phyloP scores from a whole-genome alignment of 1,140 invertebrate genomes.

The Armadillidium nasatum region DNA sequence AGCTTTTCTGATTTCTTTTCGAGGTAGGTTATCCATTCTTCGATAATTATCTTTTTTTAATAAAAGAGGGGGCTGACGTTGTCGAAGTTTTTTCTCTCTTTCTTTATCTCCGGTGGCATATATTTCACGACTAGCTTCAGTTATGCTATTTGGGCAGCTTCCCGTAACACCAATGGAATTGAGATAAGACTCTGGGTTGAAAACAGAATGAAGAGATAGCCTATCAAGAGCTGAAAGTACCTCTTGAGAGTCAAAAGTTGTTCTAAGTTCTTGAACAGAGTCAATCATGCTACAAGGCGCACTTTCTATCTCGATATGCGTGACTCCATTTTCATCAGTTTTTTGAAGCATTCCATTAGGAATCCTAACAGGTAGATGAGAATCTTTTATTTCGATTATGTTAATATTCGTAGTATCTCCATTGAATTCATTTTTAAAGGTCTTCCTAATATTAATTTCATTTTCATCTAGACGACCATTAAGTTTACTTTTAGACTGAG shows the following conservation, averaged over 20 bases:
- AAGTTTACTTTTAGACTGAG: neutral
- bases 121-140: slow-evolving; percentile 17
- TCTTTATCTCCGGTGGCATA: slow-evolving; percentile 26
- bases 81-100: slow-evolving; percentile 26
- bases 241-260: slow-evolving; percentile 25
- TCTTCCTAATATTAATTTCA: neutral
- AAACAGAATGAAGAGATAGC: neutral
- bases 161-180: neutral
- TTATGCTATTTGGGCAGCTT: slow-evolving; percentile 29
- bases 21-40: neutral
- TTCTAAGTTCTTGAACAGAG: slow-evolving; percentile 26
- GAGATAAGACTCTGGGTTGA: slow-evolving; percentile 18
- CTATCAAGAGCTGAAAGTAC: slow-evolving; percentile 16
- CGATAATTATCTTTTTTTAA: slow-evolving; percentile 1
- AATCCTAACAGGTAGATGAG: neutral
- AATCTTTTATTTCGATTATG: slow-evolving; percentile 33
- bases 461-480: neutral
- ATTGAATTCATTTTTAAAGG: neutral
- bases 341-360: slow-evolving; percentile 29
- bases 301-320: slow-evolving; percentile 42
- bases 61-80: slow-evolving; percentile 34
- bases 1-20: neutral
- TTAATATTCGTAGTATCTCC: slow-evolving; percentile 23
- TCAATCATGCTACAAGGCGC: slow-evolving; percentile 33
- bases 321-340: slow-evolving; percentile 36